Evolutionary conservation across 2,113 vertebrate genomes (phyloP).

Genomic region (Pelvicachromis taeniatus): DNA sequence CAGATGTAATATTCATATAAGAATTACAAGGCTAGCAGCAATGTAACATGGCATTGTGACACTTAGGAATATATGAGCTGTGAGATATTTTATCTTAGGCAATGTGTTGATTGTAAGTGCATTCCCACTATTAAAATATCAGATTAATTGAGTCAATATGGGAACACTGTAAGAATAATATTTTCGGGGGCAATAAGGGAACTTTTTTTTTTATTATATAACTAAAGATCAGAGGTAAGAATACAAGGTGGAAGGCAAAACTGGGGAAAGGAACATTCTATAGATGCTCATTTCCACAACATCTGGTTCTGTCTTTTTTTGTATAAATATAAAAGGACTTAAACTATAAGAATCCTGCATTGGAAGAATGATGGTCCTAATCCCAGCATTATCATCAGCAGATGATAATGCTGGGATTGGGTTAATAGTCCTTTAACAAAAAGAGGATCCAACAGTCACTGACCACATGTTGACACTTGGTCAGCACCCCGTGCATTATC

Average conservation of each 20-base stretch:
- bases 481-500: background rate
- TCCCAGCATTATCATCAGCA: too few relatives aligned
- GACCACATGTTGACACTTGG: background rate
- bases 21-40: constrained; percentile 55
- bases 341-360: background rate
- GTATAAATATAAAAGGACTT: background rate
- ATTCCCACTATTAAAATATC: background rate
- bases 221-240: background rate
- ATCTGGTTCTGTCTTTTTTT: background rate
- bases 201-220: background rate
- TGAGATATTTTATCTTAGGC: constrained; percentile 34
- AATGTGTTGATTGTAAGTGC: constrained; percentile 8
- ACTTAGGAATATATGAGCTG: constrained; percentile 46
- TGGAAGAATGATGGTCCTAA: background rate
- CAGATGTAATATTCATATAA: constrained; percentile 57
- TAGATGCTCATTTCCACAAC: background rate
- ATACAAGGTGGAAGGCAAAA: background rate
- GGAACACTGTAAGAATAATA: background rate
- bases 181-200: background rate
- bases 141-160: constrained; percentile 14
- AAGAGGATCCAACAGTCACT: background rate
- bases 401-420: background rate
- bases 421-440: background rate
- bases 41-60: constrained; percentile 42
- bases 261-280: background rate